phyloP scores from a whole-genome alignment of 2,113 vertebrate genomes.

The Climacteris rufus region DNA sequence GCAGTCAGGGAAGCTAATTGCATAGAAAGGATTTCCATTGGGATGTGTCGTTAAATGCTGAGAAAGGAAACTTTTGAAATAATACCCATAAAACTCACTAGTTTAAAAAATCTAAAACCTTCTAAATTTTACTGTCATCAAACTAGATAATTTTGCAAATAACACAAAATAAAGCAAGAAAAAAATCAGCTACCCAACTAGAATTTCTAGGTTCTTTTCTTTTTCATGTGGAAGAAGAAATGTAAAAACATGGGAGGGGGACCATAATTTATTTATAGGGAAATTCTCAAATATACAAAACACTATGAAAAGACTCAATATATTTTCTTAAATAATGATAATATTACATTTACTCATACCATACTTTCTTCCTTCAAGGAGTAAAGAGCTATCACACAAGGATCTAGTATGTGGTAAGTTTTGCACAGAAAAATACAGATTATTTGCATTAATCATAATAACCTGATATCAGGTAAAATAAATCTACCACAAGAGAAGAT shows the following conservation, averaged over 20 bases:
- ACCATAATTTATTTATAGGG: background rate
- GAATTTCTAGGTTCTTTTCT: background rate
- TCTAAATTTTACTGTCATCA: background rate
- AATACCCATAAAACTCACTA: background rate
- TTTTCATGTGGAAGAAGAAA: background rate
- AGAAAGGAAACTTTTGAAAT: background rate
- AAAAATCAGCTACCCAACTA: background rate
- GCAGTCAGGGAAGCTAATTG: background rate
- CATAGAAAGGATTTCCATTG: background rate
- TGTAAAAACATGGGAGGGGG: fast-evolving
- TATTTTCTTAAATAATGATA: background rate
- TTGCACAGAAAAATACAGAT: background rate
- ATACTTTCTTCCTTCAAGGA: background rate
- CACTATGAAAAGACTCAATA: background rate
- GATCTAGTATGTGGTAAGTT: background rate
- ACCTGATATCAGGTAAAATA: background rate
- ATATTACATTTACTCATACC: background rate
- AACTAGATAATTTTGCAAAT: background rate
- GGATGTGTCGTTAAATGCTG: background rate
- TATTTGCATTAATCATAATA: background rate
- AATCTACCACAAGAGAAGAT: background rate
- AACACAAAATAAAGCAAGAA: background rate
- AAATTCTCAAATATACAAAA: background rate
- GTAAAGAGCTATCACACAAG: background rate
- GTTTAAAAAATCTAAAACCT: background rate